Evolutionary conservation across 2,888 invertebrate species (phyloP).

Genomic region (Melanargia galathea): DNA sequence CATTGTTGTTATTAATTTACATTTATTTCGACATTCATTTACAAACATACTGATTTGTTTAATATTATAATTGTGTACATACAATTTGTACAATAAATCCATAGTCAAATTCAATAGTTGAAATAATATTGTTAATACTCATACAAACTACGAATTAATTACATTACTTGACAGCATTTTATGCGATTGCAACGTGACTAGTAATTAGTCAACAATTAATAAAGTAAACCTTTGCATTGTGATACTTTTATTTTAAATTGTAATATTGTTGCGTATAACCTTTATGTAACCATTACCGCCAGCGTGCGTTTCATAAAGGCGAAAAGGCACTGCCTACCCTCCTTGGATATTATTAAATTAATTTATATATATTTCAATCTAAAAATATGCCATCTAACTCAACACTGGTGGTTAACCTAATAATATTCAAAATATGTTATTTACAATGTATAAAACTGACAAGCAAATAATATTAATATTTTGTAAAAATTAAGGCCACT

Average conservation of each 20-base stretch:
- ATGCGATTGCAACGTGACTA: constrained; percentile 75
- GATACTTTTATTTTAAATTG: constrained; percentile 45
- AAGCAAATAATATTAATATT: constrained; percentile 44
- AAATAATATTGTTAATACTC: constrained; percentile 70
- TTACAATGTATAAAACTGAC: constrained; percentile 64
- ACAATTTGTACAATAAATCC: constrained; percentile 73
- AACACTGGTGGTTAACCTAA: constrained; percentile 57
- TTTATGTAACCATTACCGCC: constrained; percentile 20
- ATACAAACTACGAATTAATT: constrained; percentile 52
- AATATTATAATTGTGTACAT: constrained; percentile 61
- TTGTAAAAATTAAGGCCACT: constrained; percentile 66
- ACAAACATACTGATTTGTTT: constrained; percentile 70
- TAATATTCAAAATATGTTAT: constrained; percentile 62
- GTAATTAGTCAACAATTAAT: constrained; percentile 61
- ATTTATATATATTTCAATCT: constrained; percentile 18
- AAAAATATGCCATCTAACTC: constrained; percentile 31
- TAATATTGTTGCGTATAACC: constrained; percentile 54
- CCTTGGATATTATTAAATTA: neutral
- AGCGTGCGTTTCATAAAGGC: constrained; percentile 5
- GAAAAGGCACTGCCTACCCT: constrained; percentile 4
- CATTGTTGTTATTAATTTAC: constrained; percentile 54
- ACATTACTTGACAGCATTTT: constrained; percentile 66
- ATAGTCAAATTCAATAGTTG: constrained; percentile 52
- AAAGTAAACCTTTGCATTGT: constrained; percentile 52
- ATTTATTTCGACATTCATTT: constrained; percentile 77